phyloP scores from a whole-genome alignment of 53 echinoderm and acorn worm genomes.

The Holothuria leucospilota region DNA sequence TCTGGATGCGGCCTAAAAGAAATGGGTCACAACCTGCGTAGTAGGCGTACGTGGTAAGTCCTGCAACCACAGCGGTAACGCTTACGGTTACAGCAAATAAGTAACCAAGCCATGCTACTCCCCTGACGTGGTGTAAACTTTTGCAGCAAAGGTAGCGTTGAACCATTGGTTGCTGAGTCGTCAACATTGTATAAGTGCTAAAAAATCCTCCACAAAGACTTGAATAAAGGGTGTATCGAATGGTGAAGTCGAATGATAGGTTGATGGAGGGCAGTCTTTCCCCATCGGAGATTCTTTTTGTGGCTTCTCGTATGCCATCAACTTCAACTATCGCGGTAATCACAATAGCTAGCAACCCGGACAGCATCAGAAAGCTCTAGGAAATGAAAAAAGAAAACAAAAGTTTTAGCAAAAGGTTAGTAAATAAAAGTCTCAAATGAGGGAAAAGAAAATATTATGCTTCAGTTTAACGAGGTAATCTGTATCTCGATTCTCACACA shows the following conservation, averaged over 20 bases:
- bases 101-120: neutral
- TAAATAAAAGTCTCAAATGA: too few species aligned
- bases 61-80: neutral
- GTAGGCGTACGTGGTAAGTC: conserved; percentile 2
- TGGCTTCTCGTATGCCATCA: neutral
- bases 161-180: conserved; percentile 10
- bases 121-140: neutral
- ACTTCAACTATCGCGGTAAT: conserved; percentile 2
- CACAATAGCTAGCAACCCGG: conserved; percentile 5
- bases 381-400: neutral
- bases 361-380: conserved; percentile 15
- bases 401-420: too few species aligned
- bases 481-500: too few species aligned
- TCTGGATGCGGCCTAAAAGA: conserved; percentile 1
- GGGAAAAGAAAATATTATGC: too few species aligned
- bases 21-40: conserved; percentile 31
- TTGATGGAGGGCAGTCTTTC: neutral
- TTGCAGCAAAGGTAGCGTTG: conserved; percentile 21
- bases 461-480: too few species aligned
- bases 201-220: neutral
- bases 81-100: neutral
- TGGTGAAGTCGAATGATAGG: conserved; percentile 1
- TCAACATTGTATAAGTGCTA: neutral
- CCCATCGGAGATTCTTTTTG: neutral
- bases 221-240: conserved; percentile 17